Conservation (phyloP, 37 sponge, comb jelly and placozoan genomes). For the Halisarca cf. caerulea region DNA sequence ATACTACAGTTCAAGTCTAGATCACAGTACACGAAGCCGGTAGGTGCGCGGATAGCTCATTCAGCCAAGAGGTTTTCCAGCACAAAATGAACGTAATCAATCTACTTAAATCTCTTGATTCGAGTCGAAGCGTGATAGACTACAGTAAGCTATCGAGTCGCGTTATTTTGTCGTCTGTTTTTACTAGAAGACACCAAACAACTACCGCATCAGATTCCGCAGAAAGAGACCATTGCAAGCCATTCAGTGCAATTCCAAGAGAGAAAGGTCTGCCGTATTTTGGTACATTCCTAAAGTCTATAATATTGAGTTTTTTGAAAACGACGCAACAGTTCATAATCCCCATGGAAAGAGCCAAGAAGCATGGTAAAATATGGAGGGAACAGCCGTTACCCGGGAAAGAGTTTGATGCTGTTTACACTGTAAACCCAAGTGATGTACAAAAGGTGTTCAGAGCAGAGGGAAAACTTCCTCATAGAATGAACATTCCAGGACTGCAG, state of each 20-base stretch:
- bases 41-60: too few relatives aligned
- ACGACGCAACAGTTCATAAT: not conserved
- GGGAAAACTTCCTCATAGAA: not conserved
- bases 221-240: not conserved
- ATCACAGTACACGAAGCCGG: too few relatives aligned
- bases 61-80: too few relatives aligned
- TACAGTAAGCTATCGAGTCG: too few relatives aligned
- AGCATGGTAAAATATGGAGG: not conserved
- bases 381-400: not conserved
- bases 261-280: not conserved
- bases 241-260: not conserved
- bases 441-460: not conserved
- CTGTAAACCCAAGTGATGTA: not conserved
- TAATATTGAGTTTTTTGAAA: not conserved
- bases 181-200: too few relatives aligned
- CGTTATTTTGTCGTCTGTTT: too few relatives aligned
- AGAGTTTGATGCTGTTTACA: not conserved
- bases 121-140: too few relatives aligned
- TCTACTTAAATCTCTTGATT: too few relatives aligned
- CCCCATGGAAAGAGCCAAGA: not conserved
- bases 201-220: too few relatives aligned
- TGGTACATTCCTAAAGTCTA: not conserved
- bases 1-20: too few relatives aligned
- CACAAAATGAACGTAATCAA: too few relatives aligned
- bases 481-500: not conserved